These are phyloP conservation scores for Strigamia maritima DNA, from an alignment of 2,888 invertebrate genomes.

Conservation along the genomic window DNA sequence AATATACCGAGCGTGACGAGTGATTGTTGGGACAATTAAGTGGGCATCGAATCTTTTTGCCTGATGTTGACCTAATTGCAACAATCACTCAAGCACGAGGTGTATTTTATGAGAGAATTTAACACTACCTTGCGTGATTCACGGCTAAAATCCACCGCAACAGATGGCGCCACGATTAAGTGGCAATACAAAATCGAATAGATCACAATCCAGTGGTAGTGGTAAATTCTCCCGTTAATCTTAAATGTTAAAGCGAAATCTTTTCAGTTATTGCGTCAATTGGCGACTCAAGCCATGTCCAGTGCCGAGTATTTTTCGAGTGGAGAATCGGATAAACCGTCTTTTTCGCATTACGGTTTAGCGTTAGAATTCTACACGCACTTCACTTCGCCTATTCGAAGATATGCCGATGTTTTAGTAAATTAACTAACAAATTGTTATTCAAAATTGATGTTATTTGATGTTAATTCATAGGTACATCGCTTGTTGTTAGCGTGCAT, in stretches of 20 bases:
- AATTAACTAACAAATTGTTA: conserved; percentile 33
- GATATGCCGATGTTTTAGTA: conserved; percentile 57
- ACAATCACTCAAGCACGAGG: too few relatives aligned
- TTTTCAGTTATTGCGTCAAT: conserved; percentile 48
- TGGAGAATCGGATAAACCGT: conserved; percentile 46
- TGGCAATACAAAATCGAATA: too few relatives aligned
- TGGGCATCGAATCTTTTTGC: too few relatives aligned
- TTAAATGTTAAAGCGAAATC: not conserved
- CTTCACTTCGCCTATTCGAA: conserved; percentile 57
- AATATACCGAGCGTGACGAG: too few relatives aligned
- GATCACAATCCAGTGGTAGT: too few relatives aligned
- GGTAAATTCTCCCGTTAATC: not conserved
- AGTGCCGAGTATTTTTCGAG: conserved; percentile 51
- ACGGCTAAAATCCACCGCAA: too few relatives aligned
- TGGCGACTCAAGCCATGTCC: conserved; percentile 52
- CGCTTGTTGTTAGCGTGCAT: conserved; percentile 50
- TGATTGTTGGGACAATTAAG: too few relatives aligned
- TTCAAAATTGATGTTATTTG: not conserved
- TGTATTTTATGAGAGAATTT: too few relatives aligned
- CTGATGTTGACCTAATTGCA: too few relatives aligned
- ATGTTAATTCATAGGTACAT: conserved; percentile 48
- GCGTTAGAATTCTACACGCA: conserved; percentile 54
- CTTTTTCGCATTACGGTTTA: conserved; percentile 51
- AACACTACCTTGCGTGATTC: too few relatives aligned
- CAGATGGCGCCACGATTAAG: too few relatives aligned